phyloP scores from a whole-genome alignment of 2,888 invertebrate species.

The Carpatolechia fugitivella region DNA sequence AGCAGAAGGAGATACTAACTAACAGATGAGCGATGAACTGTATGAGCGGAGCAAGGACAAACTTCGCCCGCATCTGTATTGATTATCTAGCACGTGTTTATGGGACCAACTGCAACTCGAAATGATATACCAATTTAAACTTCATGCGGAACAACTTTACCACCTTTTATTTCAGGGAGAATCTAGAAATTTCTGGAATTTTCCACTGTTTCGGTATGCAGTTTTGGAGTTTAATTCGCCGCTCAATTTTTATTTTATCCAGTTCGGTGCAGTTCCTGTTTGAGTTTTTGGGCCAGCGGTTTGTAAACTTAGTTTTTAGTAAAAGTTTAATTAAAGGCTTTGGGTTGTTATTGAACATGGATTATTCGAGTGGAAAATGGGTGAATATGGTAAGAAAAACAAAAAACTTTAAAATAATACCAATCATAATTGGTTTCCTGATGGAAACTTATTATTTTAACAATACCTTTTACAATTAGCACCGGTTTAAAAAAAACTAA shows the following conservation, averaged over 20 bases:
- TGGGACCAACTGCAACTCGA: constrained; percentile 2
- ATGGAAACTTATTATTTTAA: too few relatives aligned
- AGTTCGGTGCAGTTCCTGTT: background rate
- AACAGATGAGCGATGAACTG: too few relatives aligned
- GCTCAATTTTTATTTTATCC: background rate
- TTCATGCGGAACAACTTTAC: constrained; percentile 14
- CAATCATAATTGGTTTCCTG: too few relatives aligned
- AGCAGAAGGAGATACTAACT: background rate
- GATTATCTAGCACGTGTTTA: constrained; percentile 13
- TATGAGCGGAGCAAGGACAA: constrained; percentile 2
- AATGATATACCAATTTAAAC: constrained; percentile 48
- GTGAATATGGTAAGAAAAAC: too few relatives aligned
- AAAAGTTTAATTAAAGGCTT: background rate
- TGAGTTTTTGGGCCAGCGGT: background rate
- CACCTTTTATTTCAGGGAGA: constrained; percentile 4
- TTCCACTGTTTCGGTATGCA: background rate
- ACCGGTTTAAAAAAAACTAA: too few relatives aligned
- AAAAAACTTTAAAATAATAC: too few relatives aligned
- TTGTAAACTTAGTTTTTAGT: background rate
- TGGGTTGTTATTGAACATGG: too few relatives aligned
- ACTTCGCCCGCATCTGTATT: constrained; percentile 11
- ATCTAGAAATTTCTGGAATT: constrained; percentile 1
- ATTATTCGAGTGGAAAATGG: too few relatives aligned
- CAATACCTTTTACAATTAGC: too few relatives aligned
- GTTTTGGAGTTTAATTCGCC: background rate